Base-by-base conservation (phyloP, 2,797 vertebrate genomes). In the Linurgus olivaceus region DNA sequence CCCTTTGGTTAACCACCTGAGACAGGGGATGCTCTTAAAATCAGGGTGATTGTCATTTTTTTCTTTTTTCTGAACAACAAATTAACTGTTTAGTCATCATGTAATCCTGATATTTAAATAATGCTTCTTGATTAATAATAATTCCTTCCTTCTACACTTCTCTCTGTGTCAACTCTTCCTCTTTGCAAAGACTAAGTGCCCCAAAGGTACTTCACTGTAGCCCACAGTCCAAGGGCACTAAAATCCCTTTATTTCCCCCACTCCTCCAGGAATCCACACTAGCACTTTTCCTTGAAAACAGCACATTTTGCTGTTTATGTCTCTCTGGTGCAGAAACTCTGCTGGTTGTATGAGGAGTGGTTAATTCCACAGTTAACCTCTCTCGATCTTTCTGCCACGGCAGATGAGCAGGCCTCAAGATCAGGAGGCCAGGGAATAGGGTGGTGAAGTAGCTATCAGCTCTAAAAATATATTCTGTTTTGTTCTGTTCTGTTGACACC, bases 311-410 rank as follows among this genome's bases (percentile, higher is more conserved):
- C 70, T 91, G 38, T 68, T 90, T 91, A 74, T 78, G 52, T 86
- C 50, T 92, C 91, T 93, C 52, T 65, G 50, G 72, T 63, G 45
- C 66, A 91, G 91, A 77, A 83, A 73, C 74, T 25, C 19, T 58
- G 67, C 72, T 88, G 74, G 21, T 50, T 94, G 71, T 73, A 90
- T 9, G 71, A 82, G 68, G 70, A 68, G 78, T 90, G 89, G 92
- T 93, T 93, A 86, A 94, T 91, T 91, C 87, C 86, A 66, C 52
- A 71, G 84, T 94, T 96, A 94, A 97, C 93, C 92, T 87, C 51
- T 62, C 78, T 73, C 23, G 7, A 50, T 93, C 83, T 74, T 94
- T 84, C 93, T 92, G 81, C 48, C 79, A 93, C 1, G 6, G 66
- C 58, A 86, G 50, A 90, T n/a, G 68, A 92, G 57, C 28, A 9